Evolutionary conservation across 1,140 invertebrate species (phyloP).

Genomic region (Drosophila setifemur): DNA sequence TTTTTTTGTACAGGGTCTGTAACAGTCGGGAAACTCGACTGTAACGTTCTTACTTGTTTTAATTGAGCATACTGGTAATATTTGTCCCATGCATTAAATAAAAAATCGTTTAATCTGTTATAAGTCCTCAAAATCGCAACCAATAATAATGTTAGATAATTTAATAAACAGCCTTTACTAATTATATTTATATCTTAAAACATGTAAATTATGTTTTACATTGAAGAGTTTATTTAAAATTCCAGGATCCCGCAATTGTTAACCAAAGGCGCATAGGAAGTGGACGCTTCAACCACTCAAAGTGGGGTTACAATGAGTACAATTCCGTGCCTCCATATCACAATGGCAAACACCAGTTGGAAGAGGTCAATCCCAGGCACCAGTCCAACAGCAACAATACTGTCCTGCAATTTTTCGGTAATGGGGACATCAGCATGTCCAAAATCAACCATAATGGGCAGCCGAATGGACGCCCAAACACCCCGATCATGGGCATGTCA

Average conservation of each 20-base stretch:
- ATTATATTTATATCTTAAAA: no score
- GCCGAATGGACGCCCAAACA: constrained; percentile 50
- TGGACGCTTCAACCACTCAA: constrained; percentile 65
- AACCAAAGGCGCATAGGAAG: constrained; percentile 80
- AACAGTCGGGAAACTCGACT: no score
- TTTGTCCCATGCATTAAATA: no score
- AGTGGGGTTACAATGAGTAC: constrained; percentile 62
- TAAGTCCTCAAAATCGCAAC: no score
- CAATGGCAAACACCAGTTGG: constrained; percentile 38
- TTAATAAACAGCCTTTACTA: no score
- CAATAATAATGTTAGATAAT: no score
- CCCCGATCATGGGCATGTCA: constrained; percentile 59
- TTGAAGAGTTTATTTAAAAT: background rate
- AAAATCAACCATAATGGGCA: constrained; percentile 5
- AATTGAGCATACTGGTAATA: no score
- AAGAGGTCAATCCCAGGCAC: constrained; percentile 33
- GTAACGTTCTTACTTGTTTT: no score
- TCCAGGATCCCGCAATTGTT: constrained; percentile 69
- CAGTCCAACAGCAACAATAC: constrained; percentile 42
- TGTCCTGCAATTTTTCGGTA: constrained; percentile 60
- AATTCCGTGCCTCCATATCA: constrained; percentile 20
- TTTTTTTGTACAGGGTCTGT: no score
- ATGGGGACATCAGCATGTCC: constrained; percentile 47
- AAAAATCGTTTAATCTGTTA: no score
- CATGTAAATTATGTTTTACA: no score